phyloP scores from a whole-genome alignment of 2,113 vertebrate genomes.

The Mustela nigripes region DNA sequence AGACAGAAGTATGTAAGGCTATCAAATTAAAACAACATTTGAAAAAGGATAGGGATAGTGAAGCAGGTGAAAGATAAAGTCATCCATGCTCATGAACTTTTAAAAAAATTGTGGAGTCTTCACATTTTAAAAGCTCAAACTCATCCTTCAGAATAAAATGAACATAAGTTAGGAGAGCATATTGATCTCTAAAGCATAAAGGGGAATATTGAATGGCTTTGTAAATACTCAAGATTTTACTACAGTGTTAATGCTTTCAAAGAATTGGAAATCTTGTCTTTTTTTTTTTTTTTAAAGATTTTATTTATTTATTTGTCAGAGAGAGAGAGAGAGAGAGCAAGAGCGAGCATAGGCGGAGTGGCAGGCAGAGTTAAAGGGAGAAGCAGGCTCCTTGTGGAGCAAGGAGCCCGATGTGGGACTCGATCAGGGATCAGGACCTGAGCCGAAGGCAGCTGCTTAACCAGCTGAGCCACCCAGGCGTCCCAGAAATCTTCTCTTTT shows the following conservation, averaged over 20 bases:
- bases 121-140: background rate
- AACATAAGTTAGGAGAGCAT: constrained; percentile 47
- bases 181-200: background rate
- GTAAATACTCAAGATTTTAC: constrained; percentile 42
- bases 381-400: too few relatives aligned
- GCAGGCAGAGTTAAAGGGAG: too few relatives aligned
- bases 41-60: background rate
- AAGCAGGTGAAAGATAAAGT: background rate
- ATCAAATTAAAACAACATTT: background rate
- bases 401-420: too few relatives aligned
- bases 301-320: too few relatives aligned
- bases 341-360: too few relatives aligned
- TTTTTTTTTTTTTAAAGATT: too few relatives aligned
- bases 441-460: too few relatives aligned
- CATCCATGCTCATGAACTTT: background rate
- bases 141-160: constrained; percentile 31
- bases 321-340: too few relatives aligned
- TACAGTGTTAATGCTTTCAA: constrained; percentile 30
- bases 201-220: constrained; percentile 30
- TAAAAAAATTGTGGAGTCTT: background rate
- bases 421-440: too few relatives aligned
- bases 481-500: background rate
- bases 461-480: too few relatives aligned
- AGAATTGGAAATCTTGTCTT: constrained; percentile 16
- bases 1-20: background rate